These are phyloP conservation scores for Apamea sordens DNA, from an alignment of 2,888 invertebrate genomes.

Conservation along the genomic window DNA sequence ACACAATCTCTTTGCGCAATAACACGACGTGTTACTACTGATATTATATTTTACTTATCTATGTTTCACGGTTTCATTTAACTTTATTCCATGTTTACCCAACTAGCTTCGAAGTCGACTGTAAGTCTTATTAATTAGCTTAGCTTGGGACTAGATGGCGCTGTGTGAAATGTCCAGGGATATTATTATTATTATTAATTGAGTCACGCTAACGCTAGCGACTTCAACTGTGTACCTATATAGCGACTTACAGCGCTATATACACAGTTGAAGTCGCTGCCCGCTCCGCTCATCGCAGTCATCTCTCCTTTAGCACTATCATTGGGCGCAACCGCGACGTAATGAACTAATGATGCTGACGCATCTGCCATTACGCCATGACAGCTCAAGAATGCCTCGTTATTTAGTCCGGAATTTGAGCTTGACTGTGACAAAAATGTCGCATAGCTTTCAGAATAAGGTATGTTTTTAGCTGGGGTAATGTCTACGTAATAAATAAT, in stretches of 20 bases:
- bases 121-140: neutral
- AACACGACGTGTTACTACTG: neutral
- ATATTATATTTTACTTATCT: neutral
- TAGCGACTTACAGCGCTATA: no score
- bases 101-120: neutral
- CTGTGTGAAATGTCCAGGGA: no score
- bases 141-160: no score
- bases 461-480: neutral
- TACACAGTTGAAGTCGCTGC: neutral
- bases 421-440: conserved; percentile 40
- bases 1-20: neutral
- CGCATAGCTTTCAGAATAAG: conserved; percentile 18
- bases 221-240: no score
- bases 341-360: conserved; percentile 88
- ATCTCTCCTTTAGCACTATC: conserved; percentile 59
- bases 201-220: no score
- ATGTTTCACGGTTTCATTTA: neutral
- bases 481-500: conserved; percentile 18
- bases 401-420: conserved; percentile 54
- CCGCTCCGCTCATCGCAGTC: conserved; percentile 30
- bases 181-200: no score
- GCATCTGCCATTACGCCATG: conserved; percentile 79
- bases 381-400: conserved; percentile 69
- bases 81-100: neutral
- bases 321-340: conserved; percentile 81